Evolutionary conservation across 2,888 invertebrate species (phyloP).

Genomic region (Copidosoma aretas): DNA sequence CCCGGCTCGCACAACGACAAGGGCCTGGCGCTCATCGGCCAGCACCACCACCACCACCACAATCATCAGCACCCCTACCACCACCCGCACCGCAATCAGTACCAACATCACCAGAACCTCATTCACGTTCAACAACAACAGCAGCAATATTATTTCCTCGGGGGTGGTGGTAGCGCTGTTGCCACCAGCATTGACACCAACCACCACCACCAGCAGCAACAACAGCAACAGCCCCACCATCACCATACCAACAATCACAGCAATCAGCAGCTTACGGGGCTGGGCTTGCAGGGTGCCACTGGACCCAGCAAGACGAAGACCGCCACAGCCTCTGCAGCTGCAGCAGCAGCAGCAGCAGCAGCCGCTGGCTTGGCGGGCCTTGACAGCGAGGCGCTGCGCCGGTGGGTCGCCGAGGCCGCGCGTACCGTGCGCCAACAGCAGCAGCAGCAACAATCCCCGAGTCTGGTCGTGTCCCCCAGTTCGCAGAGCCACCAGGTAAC

Average conservation of each 20-base stretch:
- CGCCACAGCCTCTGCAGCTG: constrained; percentile 48
- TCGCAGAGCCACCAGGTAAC: constrained; percentile 44
- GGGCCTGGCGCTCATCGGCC: constrained; percentile 51
- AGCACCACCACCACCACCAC: constrained; percentile 35
- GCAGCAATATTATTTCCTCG: constrained; percentile 42
- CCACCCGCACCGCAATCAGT: constrained; percentile 28
- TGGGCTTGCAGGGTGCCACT: constrained; percentile 52
- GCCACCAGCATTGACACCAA: constrained; percentile 42
- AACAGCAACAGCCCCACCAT: constrained; percentile 38
- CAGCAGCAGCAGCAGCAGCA: constrained; percentile 41
- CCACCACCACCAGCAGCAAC: constrained; percentile 55
- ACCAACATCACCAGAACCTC: constrained; percentile 26
- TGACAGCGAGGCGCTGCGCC: constrained; percentile 68
- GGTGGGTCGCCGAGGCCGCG: constrained; percentile 70
- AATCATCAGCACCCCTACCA: constrained; percentile 49
- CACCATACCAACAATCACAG: neutral
- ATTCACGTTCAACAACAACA: constrained; percentile 39
- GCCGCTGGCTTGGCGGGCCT: constrained; percentile 69
- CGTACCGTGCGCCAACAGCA: constrained; percentile 60
- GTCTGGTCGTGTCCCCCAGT: constrained; percentile 35
- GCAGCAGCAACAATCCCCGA: constrained; percentile 52
- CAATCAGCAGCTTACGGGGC: constrained; percentile 40
- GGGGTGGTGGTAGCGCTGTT: constrained; percentile 12
- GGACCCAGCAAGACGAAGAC: constrained; percentile 63
- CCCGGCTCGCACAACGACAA: constrained; percentile 59